Evolutionary conservation across 2,797 vertebrate species (phyloP).

Genomic region (Botia almorhae): DNA sequence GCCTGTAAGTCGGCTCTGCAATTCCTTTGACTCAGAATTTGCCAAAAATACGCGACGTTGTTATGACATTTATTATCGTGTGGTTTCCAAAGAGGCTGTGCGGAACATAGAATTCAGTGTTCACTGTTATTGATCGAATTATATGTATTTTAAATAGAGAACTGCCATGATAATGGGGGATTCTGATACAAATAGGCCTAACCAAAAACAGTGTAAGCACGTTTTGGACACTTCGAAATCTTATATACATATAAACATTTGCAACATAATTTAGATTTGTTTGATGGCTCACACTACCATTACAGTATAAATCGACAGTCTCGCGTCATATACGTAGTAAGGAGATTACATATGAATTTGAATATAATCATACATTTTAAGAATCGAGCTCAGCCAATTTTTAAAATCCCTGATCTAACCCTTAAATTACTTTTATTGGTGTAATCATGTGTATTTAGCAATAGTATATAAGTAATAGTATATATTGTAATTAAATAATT

Average conservation of each 20-base stretch:
- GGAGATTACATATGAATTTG: neutral
- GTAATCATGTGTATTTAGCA: no score
- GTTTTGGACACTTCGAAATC: neutral
- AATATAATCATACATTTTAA: slow-evolving; percentile 22
- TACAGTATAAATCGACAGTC: neutral
- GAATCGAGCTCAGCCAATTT: neutral
- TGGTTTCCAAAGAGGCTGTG: neutral
- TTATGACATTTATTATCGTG: neutral
- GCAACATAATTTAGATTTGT: neutral
- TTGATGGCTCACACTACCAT: slow-evolving; percentile 12
- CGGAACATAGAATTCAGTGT: neutral
- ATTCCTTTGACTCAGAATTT: neutral
- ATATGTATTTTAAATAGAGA: neutral
- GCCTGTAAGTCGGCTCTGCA: slow-evolving; percentile 16
- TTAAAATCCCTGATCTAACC: neutral
- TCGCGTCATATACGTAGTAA: neutral
- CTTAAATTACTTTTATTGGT: no score
- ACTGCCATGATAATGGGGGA: neutral
- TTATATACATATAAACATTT: no score
- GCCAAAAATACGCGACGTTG: neutral
- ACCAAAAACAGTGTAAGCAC: neutral
- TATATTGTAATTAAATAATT: no score
- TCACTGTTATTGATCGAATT: neutral
- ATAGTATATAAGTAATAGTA: no score
- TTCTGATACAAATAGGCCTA: slow-evolving; percentile 2